These are phyloP conservation scores for Dipodomys spectabilis DNA, from an alignment of 2,113 vertebrate genomes.

Conservation along the genomic window DNA sequence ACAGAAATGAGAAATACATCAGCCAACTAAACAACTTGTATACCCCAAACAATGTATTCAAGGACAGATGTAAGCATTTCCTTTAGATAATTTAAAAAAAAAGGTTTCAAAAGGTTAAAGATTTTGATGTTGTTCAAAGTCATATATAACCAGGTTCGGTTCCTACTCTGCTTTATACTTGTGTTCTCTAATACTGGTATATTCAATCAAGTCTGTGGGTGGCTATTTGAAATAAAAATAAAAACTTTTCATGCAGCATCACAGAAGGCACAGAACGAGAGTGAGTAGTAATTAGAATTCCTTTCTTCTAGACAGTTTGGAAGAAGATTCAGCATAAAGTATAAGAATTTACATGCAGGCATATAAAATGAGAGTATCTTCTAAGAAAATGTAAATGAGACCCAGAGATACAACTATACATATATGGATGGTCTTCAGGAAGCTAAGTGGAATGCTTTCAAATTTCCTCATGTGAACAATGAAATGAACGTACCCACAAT, in stretches of 20 bases:
- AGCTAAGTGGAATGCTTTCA: conserved; percentile 5
- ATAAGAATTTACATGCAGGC: conserved; percentile 18
- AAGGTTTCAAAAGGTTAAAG: not conserved
- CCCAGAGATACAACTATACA: not conserved
- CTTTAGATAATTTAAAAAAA: not conserved
- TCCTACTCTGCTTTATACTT: not conserved
- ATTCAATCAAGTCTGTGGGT: not conserved
- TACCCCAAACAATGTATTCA: not conserved
- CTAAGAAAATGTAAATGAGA: conserved; percentile 62
- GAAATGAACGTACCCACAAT: conserved; percentile 48
- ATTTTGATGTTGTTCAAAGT: not conserved
- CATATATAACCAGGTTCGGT: not conserved
- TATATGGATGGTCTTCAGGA: conserved; percentile 33
- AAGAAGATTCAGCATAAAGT: not conserved
- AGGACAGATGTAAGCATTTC: not conserved
- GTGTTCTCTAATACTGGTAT: not conserved
- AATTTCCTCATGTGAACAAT: conserved; percentile 58
- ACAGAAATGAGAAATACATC: not conserved
- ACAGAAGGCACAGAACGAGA: not conserved
- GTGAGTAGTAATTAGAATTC: not conserved
- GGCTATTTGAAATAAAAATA: not conserved
- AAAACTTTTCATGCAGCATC: not conserved
- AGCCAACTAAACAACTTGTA: not conserved
- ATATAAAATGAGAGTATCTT: conserved; percentile 46
- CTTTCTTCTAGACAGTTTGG: not conserved